Evolutionary conservation across 1,140 invertebrate species (phyloP).

Genomic region (Drosophila cardini): DNA sequence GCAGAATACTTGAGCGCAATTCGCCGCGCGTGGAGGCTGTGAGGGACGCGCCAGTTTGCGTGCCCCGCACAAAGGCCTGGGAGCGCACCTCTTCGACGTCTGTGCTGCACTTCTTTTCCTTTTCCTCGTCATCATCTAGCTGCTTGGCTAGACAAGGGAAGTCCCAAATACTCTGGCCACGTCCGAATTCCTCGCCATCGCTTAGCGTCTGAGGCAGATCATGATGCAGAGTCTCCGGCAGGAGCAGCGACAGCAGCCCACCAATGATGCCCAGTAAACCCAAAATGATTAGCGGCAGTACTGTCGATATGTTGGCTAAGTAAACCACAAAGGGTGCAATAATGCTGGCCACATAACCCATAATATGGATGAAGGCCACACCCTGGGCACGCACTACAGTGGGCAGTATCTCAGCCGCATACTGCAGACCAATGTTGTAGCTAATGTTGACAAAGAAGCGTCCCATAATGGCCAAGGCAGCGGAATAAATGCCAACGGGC

Average conservation of each 20-base stretch:
- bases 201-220: slow-evolving; percentile 92
- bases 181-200: slow-evolving; percentile 94
- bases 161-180: slow-evolving; percentile 91
- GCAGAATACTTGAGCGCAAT: slow-evolving; percentile 88
- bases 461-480: slow-evolving; percentile 91
- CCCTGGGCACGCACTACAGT: slow-evolving; percentile 94
- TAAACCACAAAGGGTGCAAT: slow-evolving; percentile 93
- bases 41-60: slow-evolving; percentile 85
- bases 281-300: slow-evolving; percentile 91
- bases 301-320: slow-evolving; percentile 88
- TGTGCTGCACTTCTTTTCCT: slow-evolving; percentile 58
- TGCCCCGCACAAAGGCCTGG: slow-evolving; percentile 75
- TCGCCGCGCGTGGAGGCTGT: slow-evolving; percentile 88
- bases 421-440: slow-evolving; percentile 95
- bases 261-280: slow-evolving; percentile 90
- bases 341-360: slow-evolving; percentile 93
- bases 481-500: slow-evolving; percentile 89
- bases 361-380: slow-evolving; percentile 93
- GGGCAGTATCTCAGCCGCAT: slow-evolving; percentile 93
- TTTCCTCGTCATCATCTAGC: slow-evolving; percentile 59
- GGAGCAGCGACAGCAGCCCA: slow-evolving; percentile 89
- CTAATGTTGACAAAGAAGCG: slow-evolving; percentile 94
- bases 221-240: slow-evolving; percentile 93
- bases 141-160: slow-evolving; percentile 88
- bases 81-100: slow-evolving; percentile 72